phyloP scores from a whole-genome alignment of 2,797 vertebrate genomes.

The Moxostoma hubbsi region DNA sequence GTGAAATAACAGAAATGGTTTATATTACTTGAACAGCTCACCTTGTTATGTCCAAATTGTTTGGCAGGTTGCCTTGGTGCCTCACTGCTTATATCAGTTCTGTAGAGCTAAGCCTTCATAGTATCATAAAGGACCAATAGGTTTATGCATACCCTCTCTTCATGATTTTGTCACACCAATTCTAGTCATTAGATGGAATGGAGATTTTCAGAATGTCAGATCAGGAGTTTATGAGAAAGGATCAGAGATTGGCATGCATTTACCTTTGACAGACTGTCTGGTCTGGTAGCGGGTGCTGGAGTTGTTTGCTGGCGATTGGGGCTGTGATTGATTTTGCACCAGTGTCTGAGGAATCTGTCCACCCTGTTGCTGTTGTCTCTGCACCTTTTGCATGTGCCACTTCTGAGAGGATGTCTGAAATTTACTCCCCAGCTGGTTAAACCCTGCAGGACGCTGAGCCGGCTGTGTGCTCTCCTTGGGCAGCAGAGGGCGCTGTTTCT shows the following conservation, averaged over 20 bases:
- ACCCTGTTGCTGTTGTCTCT: constrained; percentile 86
- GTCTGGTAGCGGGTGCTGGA: constrained; percentile 96
- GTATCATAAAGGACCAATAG: neutral
- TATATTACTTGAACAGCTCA: no score
- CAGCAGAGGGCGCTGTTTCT: constrained; percentile 96
- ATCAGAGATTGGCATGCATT: neutral
- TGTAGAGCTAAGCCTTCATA: neutral
- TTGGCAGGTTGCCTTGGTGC: no score
- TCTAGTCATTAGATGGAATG: no score
- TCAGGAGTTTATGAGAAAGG: neutral
- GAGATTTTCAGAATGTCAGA: neutral
- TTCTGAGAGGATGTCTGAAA: constrained; percentile 96
- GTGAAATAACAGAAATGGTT: neutral
- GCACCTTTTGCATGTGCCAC: constrained; percentile 95
- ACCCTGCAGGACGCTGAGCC: constrained; percentile 88
- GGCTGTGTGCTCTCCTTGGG: constrained; percentile 92
- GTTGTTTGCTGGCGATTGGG: constrained; percentile 70
- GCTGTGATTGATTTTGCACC: constrained; percentile 58
- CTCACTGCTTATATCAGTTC: neutral
- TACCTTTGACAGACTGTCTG: constrained; percentile 97
- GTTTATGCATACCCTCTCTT: no score
- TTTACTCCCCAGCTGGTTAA: constrained; percentile 89
- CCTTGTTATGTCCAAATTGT: no score
- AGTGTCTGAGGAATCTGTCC: constrained; percentile 65
- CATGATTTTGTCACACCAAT: no score